These are phyloP conservation scores for Cassiopea xamachana DNA, from an alignment of 30 jellyfish, hydroid and myxozoan species.

Conservation along the genomic window DNA sequence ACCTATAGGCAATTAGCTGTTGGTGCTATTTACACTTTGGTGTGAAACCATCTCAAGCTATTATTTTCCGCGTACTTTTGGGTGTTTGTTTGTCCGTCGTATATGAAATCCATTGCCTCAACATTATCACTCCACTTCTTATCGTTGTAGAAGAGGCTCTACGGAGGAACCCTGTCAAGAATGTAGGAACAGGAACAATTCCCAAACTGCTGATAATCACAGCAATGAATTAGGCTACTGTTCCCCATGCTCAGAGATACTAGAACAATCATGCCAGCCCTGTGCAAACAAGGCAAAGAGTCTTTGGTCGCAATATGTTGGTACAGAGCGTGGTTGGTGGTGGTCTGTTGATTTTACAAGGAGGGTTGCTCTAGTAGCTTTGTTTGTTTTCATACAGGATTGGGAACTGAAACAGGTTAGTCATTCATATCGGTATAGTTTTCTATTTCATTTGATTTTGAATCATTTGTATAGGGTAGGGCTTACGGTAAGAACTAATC, in stretches of 20 bases:
- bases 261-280: constrained; percentile 33
- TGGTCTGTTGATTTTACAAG: constrained; percentile 69
- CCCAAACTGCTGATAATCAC: neutral
- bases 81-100: neutral
- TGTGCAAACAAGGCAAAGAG: constrained; percentile 26
- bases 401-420: constrained; percentile 74
- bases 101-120: neutral
- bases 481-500: neutral
- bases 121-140: too few species aligned
- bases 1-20: too few species aligned
- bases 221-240: constrained; percentile 6
- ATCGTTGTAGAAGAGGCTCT: neutral
- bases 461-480: neutral
- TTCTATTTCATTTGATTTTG: neutral
- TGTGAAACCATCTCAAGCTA: neutral
- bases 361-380: constrained; percentile 50
- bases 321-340: constrained; percentile 74
- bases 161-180: neutral
- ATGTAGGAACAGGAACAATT: neutral
- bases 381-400: constrained; percentile 71
- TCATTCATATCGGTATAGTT: neutral
- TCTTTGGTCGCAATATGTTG: constrained; percentile 31
- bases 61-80: neutral
- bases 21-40: too few species aligned
- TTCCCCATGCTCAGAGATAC: constrained; percentile 46